These are phyloP conservation scores for Anhinga anhinga DNA, from an alignment of 2,113 vertebrate genomes.

Conservation along the genomic window DNA sequence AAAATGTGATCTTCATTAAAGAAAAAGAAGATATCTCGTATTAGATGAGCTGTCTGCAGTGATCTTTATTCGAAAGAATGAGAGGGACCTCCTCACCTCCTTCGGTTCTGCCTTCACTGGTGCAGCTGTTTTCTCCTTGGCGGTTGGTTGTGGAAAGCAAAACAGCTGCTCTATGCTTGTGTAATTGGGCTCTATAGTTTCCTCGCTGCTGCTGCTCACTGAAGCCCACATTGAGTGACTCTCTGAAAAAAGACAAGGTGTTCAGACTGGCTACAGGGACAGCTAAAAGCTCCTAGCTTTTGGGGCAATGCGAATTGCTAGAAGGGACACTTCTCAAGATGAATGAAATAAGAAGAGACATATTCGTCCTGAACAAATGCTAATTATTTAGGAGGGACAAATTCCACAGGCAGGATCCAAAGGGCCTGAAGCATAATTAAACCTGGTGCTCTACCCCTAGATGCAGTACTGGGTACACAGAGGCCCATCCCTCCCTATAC, in stretches of 20 bases:
- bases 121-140: conserved; percentile 80
- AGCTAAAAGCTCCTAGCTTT: background rate
- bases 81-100: conserved; percentile 78
- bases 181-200: conserved; percentile 84
- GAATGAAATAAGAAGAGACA: background rate
- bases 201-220: conserved; percentile 58
- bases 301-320: background rate
- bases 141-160: conserved; percentile 84
- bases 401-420: background rate
- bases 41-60: conserved; percentile 44
- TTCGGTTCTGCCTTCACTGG: conserved; percentile 86
- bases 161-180: conserved; percentile 94
- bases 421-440: background rate
- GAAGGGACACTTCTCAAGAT: background rate
- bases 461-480: background rate
- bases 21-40: conserved; percentile 47
- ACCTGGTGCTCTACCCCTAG: background rate
- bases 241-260: conserved; percentile 71
- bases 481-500: background rate
- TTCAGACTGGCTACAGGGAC: background rate
- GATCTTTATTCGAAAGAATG: background rate
- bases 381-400: background rate
- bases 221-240: conserved; percentile 90
- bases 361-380: background rate
- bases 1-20: conserved; percentile 89